phyloP scores from a whole-genome alignment of 2,888 invertebrate species.

The Drosophila melanosoma region DNA sequence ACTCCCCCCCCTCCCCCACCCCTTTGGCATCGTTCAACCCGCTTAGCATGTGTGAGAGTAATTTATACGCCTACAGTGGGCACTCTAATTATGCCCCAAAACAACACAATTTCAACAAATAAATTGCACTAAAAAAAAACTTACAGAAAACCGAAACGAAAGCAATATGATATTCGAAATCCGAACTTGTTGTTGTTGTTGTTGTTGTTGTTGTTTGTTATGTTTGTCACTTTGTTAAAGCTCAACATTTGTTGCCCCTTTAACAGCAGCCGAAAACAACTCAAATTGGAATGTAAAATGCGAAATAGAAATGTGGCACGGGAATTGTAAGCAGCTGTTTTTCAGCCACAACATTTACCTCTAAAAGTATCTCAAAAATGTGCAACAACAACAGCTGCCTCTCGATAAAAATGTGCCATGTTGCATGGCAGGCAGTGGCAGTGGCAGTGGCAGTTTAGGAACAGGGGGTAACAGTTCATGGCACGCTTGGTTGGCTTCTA shows the following conservation, averaged over 20 bases:
- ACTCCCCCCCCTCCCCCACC: too few relatives aligned
- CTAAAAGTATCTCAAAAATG: slow-evolving; percentile 38
- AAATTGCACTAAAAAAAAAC: background rate
- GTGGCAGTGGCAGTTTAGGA: background rate
- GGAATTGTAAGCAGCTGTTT: slow-evolving; percentile 33
- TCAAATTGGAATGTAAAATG: slow-evolving; percentile 34
- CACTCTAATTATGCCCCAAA: background rate
- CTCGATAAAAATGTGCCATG: slow-evolving; percentile 7
- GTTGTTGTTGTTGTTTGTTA: background rate
- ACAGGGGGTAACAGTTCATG: slow-evolving; percentile 22
- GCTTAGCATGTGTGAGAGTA: slow-evolving; percentile 1
- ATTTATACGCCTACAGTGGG: background rate
- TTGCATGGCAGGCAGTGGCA: slow-evolving; percentile 9
- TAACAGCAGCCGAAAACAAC: slow-evolving; percentile 4
- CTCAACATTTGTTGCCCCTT: background rate
- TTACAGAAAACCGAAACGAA: too few relatives aligned
- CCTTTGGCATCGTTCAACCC: background rate
- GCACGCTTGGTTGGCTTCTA: slow-evolving; percentile 60
- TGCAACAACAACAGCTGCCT: slow-evolving; percentile 48
- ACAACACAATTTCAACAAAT: background rate
- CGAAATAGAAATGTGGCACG: slow-evolving; percentile 36
- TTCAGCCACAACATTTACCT: slow-evolving; percentile 34
- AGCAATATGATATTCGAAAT: too few relatives aligned
- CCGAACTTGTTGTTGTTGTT: too few relatives aligned
- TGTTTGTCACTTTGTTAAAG: slow-evolving; percentile 4